A percentile compares a stretch with the other conserved stretches of the same genome.
Evolutionary conservation across 2,888 invertebrate genomes (phyloP).

Genomic region (Drosophila quinaria): DNA sequence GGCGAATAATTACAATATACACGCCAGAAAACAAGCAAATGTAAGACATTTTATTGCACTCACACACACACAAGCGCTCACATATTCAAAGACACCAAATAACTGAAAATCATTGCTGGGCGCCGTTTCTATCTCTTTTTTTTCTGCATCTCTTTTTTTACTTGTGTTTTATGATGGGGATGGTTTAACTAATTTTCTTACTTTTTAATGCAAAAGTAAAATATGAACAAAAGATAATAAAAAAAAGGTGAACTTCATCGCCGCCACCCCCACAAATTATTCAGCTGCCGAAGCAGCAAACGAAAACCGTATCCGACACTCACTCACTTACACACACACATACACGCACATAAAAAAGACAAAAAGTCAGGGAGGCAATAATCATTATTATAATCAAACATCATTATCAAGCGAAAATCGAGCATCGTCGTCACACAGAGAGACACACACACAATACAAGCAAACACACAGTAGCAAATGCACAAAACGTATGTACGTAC

Average conservation of each 20-base stretch:
- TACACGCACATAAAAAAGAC: constrained; percentile 32
- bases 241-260: constrained; percentile 30
- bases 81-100: constrained; percentile 37
- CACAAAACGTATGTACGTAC: constrained; percentile 41
- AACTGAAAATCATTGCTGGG: constrained; percentile 40
- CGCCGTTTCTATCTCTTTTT: neutral
- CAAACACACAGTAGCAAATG: constrained; percentile 50
- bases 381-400: constrained; percentile 76
- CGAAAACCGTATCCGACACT: constrained; percentile 48
- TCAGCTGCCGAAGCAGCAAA: constrained; percentile 42
- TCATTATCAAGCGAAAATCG: constrained; percentile 68
- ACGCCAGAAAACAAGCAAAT: constrained; percentile 42
- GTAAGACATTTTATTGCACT: constrained; percentile 59
- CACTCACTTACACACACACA: constrained; percentile 15
- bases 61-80: constrained; percentile 17
- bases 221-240: constrained; percentile 19
- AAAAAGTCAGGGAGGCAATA: constrained; percentile 54
- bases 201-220: constrained; percentile 28
- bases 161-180: neutral
- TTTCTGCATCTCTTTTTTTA: neutral
- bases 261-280: constrained; percentile 49
- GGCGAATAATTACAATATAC: constrained; percentile 60
- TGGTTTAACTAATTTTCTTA: constrained; percentile 41
- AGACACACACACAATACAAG: constrained; percentile 26
- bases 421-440: constrained; percentile 61